Base-by-base conservation (phyloP, 2,113 vertebrate species). In the Cebus imitator region DNA sequence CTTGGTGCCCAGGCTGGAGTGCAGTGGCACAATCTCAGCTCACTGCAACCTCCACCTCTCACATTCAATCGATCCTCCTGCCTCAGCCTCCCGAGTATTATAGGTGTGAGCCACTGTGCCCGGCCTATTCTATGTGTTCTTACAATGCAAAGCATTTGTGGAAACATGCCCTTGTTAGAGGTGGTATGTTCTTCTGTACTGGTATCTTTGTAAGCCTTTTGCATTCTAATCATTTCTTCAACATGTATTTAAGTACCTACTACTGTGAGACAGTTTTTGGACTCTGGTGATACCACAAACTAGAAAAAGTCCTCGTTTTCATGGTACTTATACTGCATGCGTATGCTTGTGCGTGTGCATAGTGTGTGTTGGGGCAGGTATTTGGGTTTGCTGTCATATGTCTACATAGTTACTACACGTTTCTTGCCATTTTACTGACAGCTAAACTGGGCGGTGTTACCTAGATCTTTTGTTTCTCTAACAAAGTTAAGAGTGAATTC, bases 391-490 rank as follows among this genome's bases (percentile, higher is more conserved):
- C 48, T 35, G 9, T 64, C 64, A 58, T 61, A 17, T 4, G 6
- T 58, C 78, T 76, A 76, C 13, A 11, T 70, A 32, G 37, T 43
- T 72, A 35, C 40, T 37, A 23, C 13, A 45, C 58, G 25, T 78
- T 89, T 94, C 81, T 87, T 72, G 21, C 57, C 87, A 37, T 73
- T 93, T 92, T 83, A 32, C 30, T 87, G 27, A 58, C 57, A 52
- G 40, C 88, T 92, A 84, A 91, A n/a, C 17, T 35, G 35, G 27
- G 16, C 73, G 52, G 0, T 58, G 52, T 18, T 90, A 30, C 14
- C 14, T 72, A 88, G 35, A 25, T 52, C 72, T 57, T 91, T 97
- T 57, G 68, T 85, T 85, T 97, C 66, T 85, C 73, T 88, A 73
- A 72, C 27, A 48, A 96, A 95, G 4, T 52, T 5, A 5, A 97